Conservation (phyloP, 2,797 vertebrate genomes). For the Periophthalmus magnuspinnatus region DNA sequence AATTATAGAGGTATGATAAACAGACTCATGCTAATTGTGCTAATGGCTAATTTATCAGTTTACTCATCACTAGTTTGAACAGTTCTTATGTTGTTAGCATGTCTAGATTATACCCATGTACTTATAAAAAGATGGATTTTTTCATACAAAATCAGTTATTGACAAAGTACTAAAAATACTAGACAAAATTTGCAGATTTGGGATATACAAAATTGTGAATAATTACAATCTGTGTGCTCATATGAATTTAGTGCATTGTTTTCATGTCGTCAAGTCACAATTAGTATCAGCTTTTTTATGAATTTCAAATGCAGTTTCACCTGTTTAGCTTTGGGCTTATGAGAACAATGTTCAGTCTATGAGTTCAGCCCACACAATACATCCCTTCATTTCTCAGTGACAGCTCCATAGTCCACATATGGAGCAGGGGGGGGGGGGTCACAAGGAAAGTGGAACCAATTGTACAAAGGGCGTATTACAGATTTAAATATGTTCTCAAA, state of each 20-base stretch:
- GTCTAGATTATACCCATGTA: too few species aligned
- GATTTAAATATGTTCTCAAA: too few species aligned
- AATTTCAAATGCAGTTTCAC: neutral
- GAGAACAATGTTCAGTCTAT: constrained; percentile 1
- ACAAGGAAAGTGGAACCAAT: constrained; percentile 9
- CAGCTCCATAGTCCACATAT: constrained; percentile 40
- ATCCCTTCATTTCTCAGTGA: constrained; percentile 43
- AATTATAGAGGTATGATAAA: neutral
- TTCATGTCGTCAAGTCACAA: neutral
- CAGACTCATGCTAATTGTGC: neutral
- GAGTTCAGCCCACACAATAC: constrained; percentile 48
- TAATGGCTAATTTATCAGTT: too few species aligned
- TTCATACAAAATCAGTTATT: too few species aligned
- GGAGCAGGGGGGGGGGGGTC: constrained; percentile 22
- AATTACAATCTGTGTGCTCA: too few species aligned
- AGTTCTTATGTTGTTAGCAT: too few species aligned
- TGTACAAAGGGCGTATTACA: constrained; percentile 3
- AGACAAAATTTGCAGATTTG: too few species aligned
- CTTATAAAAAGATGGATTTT: too few species aligned
- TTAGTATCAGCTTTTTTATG: neutral
- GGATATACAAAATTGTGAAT: too few species aligned
- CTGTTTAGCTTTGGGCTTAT: neutral
- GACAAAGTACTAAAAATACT: too few species aligned
- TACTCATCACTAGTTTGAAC: too few species aligned
- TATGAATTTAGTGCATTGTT: too few species aligned